Base-by-base conservation (phyloP, 1,140 invertebrate genomes). In the Nasonia vitripennis region DNA sequence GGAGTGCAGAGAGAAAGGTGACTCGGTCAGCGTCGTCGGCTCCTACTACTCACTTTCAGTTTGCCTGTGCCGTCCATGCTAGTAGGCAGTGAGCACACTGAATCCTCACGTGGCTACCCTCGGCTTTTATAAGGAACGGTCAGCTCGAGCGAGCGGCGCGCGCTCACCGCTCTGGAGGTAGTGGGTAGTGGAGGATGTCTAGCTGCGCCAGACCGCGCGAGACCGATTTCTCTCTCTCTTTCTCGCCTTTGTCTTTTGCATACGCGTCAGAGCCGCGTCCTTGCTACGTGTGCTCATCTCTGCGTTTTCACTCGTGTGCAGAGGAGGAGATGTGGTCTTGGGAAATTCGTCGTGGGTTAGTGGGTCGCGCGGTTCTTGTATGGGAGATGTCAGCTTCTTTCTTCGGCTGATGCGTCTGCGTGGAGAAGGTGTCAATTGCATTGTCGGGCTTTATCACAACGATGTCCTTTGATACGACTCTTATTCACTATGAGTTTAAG, bases 61-160 rank as follows among this genome's bases (percentile, higher is more conserved):
- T 92, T 93, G 87, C 89, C 89, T 90, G 91, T 91, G 92, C 91
- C 90, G 91, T 91, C 89, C 92, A 93, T 93, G 91, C 91, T 93
- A 91, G 90, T 90, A 87, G 91, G 87, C 90, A 91, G 91, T 92
- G 90, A 91, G 91, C 90, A 92, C 88, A 92, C 91, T 92, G 91
- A 89, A 87, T 87, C 75, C 87, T 88, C 86, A 90, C 78, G 81
- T 88, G 87, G 89, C 81, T 90, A 91, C 90, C 89, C 90, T 89
- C 87, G 91, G 85, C 91, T 92, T 92, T 92, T 92, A 92, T 92
- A 92, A 87, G 87, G 87, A 87, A 87, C 87, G 27, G 86, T 88
- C 86, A 88, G n/a, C 73, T 9, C 55, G 23, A 71, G 75, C 78
- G 48, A 79, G 55, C 75, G 74, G 12, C 12, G 23, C n/a, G 74